Evolutionary conservation across 1,140 invertebrate species (phyloP).

Genomic region (Platyura marginata): DNA sequence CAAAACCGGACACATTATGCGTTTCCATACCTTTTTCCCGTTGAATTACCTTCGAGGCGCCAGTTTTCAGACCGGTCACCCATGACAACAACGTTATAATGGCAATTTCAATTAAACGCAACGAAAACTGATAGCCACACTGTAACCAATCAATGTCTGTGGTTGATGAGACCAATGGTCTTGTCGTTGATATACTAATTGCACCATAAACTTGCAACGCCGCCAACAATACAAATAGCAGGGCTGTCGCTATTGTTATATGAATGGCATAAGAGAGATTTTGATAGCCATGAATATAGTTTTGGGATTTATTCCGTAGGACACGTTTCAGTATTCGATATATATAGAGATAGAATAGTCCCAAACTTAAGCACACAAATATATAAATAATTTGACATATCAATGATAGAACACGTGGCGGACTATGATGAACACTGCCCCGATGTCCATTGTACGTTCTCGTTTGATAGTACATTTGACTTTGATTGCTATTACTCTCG

Average conservation of each 20-base stretch:
- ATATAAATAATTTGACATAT: conserved; percentile 70
- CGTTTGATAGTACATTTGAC: conserved; percentile 10
- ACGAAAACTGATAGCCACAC: conserved; percentile 73
- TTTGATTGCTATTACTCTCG: conserved; percentile 27
- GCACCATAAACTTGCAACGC: conserved; percentile 60
- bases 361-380: conserved; percentile 55
- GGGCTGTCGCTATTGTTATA: conserved; percentile 64
- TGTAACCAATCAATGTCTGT: conserved; percentile 51
- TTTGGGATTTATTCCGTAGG: conserved; percentile 42
- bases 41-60: conserved; percentile 26
- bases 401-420: conserved; percentile 39
- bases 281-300: conserved; percentile 43
- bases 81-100: conserved; percentile 66
- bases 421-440: conserved; percentile 4
- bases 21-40: conserved; percentile 32
- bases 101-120: conserved; percentile 64
- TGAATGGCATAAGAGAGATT: conserved; percentile 62
- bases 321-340: conserved; percentile 50
- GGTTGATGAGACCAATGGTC: conserved; percentile 11
- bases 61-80: conserved; percentile 51
- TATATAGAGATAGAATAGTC: conserved; percentile 65
- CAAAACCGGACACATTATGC: conserved; percentile 45
- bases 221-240: conserved; percentile 64
- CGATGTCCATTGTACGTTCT: neutral
- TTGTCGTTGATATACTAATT: conserved; percentile 29